Base-by-base conservation (phyloP, 2,113 vertebrate genomes). In the Pelecanus crispus region DNA sequence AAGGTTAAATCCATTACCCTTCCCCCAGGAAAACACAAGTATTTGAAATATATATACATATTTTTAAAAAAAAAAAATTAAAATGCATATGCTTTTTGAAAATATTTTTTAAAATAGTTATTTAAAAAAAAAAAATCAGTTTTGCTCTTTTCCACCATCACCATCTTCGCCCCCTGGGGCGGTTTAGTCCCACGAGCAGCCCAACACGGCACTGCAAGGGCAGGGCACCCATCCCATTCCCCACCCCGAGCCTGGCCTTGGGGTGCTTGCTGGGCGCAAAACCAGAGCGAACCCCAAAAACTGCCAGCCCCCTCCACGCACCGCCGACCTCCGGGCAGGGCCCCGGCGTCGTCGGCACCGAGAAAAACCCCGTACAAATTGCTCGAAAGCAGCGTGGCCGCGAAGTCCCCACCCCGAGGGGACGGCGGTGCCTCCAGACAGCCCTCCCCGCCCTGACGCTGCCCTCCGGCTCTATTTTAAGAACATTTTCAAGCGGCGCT, bases 341-440 rank as follows among this genome's bases (percentile, higher is more conserved):
- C 7, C 32, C 50, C 13, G 66, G 36, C 31, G 1, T 2, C 17
- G 0, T 3, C 6, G 3, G 25, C 4, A 4, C 24, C 0, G 1
- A 21, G 26, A 25, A 38, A 56, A 3, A 0, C 7, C 50, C 55
- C 13, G 1, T 3, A 4, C 47, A 81, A 90, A 81, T 85, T 81
- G 72, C 75, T 92, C 14, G 70, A 95, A 96, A 95, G 96, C 90
- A 52, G 67, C 11, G 11, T 14, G 91, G 55, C 45, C 2, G 0
- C 1, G 3, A 92, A 45, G 47, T 81, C 45, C 38, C 26, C 92
- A 91, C 17, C 77, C 63, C 7, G 6, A 85, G 58, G 71, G 88
- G 75, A 68, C 4, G 20, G 86, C 29, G 7, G 80, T 2, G 55
- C 75, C 90, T 87, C 45, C 84, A 81, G 92, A 73, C 81, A 61